Base-by-base conservation (phyloP, 2,797 vertebrate genomes). In the Staurois parvus region DNA sequence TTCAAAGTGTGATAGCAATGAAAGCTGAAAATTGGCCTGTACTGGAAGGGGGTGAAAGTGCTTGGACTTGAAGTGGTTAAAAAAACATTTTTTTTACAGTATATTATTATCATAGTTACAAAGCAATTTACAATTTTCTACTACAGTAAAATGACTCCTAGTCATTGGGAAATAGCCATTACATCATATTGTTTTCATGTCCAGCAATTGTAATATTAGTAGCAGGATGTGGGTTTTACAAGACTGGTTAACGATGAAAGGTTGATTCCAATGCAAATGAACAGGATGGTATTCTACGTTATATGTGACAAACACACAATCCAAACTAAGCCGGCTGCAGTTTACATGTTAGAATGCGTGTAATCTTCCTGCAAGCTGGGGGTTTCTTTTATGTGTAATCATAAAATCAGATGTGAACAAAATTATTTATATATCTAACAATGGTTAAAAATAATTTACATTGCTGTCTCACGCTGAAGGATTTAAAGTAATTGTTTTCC, bases 201-300 rank as follows among this genome's bases (percentile, higher is more conserved):
- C 59, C 19, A 26, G n/a, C 59, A 21, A 62, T 62, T 62, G 2
- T 64, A 26, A 67, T 76, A 69, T 42, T 76, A 70, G 30, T 2
- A 37, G 28, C 40, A 81, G 84, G 79, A 85, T 85, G 84, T 76
- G 78, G 78, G 34, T 42, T 72, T 10, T 28, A 26, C n/a, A 32
- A 7, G 26, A 24, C 48, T 34, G 68, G 30, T 15, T 45, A 30
- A 68, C 10, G 42, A 52, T 26, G 21, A 42, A 17, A 66, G 68
- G 40, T 62, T 40, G 21, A n/a, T 70, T 62, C 15, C 32, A 59
- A 66, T 73, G 45, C 8, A 64, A 78, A 72, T 79, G 3, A n/a
- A 64, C 34, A 42, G 34, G 2, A 37, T 29, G 64, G 28, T 56
- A 56, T 56, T 13, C 24, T 77, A 26, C 64, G 26, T 48, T 68